Conservation (phyloP, 2,113 vertebrate genomes). For the Equus przewalskii region DNA sequence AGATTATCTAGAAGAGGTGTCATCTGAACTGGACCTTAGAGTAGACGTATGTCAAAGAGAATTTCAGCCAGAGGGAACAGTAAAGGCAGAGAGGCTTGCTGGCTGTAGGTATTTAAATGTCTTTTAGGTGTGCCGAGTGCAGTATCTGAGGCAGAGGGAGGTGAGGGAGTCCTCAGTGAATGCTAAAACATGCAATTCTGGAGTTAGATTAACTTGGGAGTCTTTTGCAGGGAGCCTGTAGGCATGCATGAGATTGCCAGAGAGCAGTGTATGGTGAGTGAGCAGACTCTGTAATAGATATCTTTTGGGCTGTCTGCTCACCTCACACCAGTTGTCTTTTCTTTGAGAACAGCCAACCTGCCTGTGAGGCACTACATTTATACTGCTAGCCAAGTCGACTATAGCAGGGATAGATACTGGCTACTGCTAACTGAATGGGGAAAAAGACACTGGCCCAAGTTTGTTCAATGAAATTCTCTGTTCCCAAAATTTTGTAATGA, state of each 20-base stretch:
- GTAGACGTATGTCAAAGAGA: background rate
- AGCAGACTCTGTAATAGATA: background rate
- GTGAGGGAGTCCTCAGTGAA: background rate
- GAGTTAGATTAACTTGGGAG: background rate
- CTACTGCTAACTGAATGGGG: background rate
- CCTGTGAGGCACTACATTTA: background rate
- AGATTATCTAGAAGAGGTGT: background rate
- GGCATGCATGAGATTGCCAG: background rate
- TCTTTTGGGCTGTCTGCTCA: background rate
- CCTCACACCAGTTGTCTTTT: background rate
- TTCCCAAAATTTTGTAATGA: background rate
- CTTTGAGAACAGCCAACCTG: background rate
- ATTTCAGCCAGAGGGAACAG: conserved; percentile 16
- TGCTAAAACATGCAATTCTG: background rate
- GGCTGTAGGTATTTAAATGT: background rate
- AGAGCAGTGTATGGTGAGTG: background rate
- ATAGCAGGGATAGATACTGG: background rate
- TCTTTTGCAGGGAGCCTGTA: background rate
- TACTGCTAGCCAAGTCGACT: background rate
- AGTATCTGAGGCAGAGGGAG: background rate
- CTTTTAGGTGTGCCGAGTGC: background rate
- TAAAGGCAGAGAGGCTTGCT: background rate
- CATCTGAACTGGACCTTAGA: background rate
- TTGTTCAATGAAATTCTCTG: background rate
- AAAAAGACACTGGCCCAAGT: background rate